A percentile compares a stretch with the other conserved stretches of the same genome.
phyloP scores from a whole-genome alignment of 2,113 vertebrate genomes.

The Labeo catla region DNA sequence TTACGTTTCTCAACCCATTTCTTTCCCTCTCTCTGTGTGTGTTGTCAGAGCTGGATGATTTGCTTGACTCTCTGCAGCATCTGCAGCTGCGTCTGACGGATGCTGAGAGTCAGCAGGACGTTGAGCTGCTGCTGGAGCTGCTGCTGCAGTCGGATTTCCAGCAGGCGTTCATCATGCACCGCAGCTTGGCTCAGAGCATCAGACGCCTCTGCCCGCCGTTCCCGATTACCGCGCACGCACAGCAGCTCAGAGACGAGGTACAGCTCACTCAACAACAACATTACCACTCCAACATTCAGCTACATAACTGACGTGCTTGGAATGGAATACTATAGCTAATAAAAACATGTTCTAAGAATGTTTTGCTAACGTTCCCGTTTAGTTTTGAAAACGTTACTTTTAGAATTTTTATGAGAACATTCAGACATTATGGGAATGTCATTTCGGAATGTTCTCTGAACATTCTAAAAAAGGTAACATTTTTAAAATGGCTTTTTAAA shows the following conservation, averaged over 20 bases:
- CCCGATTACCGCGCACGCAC: conserved; percentile 85
- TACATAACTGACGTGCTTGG: no score
- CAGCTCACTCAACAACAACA: not conserved
- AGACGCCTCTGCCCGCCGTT: conserved; percentile 85
- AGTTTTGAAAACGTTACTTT: not conserved
- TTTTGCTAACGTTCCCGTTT: not conserved
- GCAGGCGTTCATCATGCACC: conserved; percentile 89
- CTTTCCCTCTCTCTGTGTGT: not conserved
- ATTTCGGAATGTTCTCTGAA: not conserved
- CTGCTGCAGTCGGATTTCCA: conserved; percentile 88
- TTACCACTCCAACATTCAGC: not conserved
- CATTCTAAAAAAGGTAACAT: not conserved
- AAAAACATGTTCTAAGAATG: not conserved
- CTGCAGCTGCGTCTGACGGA: conserved; percentile 84
- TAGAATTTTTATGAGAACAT: not conserved
- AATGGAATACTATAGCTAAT: not conserved
- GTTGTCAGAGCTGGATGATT: conserved; percentile 85
- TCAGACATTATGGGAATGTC: not conserved
- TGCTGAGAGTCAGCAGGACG: conserved; percentile 91
- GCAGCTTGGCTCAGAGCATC: conserved; percentile 85
- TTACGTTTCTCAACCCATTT: not conserved
- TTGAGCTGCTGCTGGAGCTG: conserved; percentile 85
- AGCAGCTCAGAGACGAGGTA: conserved; percentile 92
- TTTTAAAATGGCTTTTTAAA: not conserved
- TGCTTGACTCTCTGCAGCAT: conserved; percentile 86